phyloP scores from a whole-genome alignment of 2,888 invertebrate species.

The Lithophane leautieri region DNA sequence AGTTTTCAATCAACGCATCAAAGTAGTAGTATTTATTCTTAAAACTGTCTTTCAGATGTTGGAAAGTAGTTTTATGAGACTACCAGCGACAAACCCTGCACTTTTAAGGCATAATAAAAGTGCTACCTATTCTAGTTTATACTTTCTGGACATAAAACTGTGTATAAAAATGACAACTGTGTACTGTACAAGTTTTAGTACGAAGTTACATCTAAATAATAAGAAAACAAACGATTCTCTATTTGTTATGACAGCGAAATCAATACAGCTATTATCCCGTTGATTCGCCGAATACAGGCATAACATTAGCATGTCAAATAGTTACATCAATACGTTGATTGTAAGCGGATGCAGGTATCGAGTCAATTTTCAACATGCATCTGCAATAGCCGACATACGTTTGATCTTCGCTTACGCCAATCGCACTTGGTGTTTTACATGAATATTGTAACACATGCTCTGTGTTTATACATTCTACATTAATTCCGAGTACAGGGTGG shows the following conservation, averaged over 20 bases:
- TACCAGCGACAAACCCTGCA: slow-evolving; percentile 45
- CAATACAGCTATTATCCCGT: not conserved
- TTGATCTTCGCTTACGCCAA: slow-evolving; percentile 49
- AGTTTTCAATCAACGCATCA: slow-evolving; percentile 40
- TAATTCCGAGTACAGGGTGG: not conserved
- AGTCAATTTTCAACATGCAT: slow-evolving; percentile 34
- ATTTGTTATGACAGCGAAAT: slow-evolving; percentile 26
- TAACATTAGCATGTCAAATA: slow-evolving; percentile 32
- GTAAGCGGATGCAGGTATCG: slow-evolving; percentile 30
- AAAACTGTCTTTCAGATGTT: slow-evolving; percentile 25
- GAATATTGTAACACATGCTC: slow-evolving; percentile 22
- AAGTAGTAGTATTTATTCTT: slow-evolving; percentile 31
- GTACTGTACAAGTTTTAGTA: slow-evolving; percentile 20
- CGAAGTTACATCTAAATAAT: slow-evolving; percentile 3
- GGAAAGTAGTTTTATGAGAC: slow-evolving; percentile 53
- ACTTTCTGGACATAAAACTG: slow-evolving; percentile 57
- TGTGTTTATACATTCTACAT: slow-evolving; percentile 5
- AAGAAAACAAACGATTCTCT: slow-evolving; percentile 7
- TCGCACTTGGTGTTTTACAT: slow-evolving; percentile 41
- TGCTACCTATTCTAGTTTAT: slow-evolving; percentile 59
- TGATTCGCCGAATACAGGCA: slow-evolving; percentile 11
- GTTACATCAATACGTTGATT: slow-evolving; percentile 26
- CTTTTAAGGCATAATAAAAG: slow-evolving; percentile 63
- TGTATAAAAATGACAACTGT: slow-evolving; percentile 48
- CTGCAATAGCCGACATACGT: slow-evolving; percentile 25